These are phyloP conservation scores for Tretioscincus oriximinensis DNA, from an alignment of 2,113 vertebrate genomes.

Conservation along the genomic window DNA sequence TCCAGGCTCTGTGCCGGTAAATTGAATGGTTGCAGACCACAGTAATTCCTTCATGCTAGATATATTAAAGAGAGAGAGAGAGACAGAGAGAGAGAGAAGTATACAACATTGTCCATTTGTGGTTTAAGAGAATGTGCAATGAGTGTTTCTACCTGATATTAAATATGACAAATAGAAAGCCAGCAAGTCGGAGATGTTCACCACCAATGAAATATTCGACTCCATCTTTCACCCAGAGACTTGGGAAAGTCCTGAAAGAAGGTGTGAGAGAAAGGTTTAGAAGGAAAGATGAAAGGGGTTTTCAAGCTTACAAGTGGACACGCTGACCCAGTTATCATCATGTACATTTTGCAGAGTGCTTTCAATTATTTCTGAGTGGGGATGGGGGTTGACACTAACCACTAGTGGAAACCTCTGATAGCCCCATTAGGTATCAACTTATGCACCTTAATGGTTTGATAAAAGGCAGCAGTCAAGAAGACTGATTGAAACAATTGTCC, in stretches of 20 bases:
- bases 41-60: constrained; percentile 51
- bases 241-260: not conserved
- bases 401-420: constrained; percentile 37
- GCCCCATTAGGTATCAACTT: constrained; percentile 51
- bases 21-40: constrained; percentile 35
- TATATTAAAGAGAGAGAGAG: constrained; percentile 22
- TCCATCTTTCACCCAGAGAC: not conserved
- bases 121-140: constrained; percentile 47
- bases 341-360: constrained; percentile 44
- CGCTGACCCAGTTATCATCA: not conserved
- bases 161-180: constrained; percentile 57
- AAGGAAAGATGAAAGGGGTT: not conserved
- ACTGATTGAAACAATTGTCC: constrained; percentile 67
- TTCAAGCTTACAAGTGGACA: too few species aligned
- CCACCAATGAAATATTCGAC: constrained; percentile 34
- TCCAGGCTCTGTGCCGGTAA: constrained; percentile 36
- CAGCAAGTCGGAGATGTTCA: constrained; percentile 16
- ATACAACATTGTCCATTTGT: constrained; percentile 59
- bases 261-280: not conserved
- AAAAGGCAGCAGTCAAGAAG: constrained; percentile 72
- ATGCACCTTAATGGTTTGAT: constrained; percentile 72
- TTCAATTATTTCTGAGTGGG: constrained; percentile 32
- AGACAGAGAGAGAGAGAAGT: not conserved
- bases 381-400: constrained; percentile 43
- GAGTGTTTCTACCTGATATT: constrained; percentile 49